Evolutionary conservation across 2,888 invertebrate species (phyloP), one percentile per base, ranked within the genome.

Genomic region (Scrobipalpa costella): DNA sequence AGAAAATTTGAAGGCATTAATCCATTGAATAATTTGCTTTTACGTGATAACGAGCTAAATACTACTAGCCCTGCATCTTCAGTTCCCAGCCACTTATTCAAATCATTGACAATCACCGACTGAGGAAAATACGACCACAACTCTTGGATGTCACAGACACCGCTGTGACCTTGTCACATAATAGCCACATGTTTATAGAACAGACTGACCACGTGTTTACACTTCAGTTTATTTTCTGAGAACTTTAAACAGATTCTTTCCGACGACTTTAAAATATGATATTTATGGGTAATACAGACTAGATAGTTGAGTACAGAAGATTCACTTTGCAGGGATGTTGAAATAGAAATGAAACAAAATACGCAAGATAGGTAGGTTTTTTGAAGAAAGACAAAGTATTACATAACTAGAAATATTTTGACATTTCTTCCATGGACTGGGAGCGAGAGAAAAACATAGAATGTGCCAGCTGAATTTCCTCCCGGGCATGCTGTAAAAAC

Each of bases 91-190:
- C 50, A 15, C 2, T 15, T 44, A 44, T 44, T 44, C n/a, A 44
- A n/a, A n/a, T 44, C 44, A 44, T 19, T 19, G 9, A 1, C 17
- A 9, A 2, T 21, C 49, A 19, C 7, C 17, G 49, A 9, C 49
- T 15, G 47, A 50, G 9, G 19, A 19, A 2, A 52, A 27, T 49
- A 49, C 50, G 5, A 21, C 50, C 50, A 52, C 50, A 52, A 27
- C n/a, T 27, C 33, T 34, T n/a, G 55, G 34, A 33, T 55, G 55
- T 34, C 55, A 55, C 55, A 55, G 34, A 34, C 34, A 15, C 55
- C 55, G 55, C 55, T 34, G 15, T 55, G 55, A 34, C 55, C 55
- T 55, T 55, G 55, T 55, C 55, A 55, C 55, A 55, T 55, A 15
- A 34, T 34, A 55, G 7, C 17, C 55, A 55, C 55, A 55, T 55